phyloP scores from a whole-genome alignment of 2,797 vertebrate genomes.

The Eidolon dupreanum region DNA sequence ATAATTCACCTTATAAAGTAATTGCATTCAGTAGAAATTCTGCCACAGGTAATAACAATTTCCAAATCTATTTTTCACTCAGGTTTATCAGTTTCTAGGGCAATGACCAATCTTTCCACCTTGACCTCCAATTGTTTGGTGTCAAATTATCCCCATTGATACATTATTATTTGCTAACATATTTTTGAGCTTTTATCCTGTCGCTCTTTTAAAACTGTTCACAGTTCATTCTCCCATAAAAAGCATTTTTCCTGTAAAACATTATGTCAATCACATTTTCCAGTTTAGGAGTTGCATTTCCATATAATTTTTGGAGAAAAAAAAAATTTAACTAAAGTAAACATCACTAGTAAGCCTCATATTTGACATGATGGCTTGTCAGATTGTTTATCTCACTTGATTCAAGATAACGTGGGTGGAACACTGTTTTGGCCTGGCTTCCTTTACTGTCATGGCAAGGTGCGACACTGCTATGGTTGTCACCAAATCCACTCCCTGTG shows the following conservation, averaged over 20 bases:
- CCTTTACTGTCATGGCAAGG: too few relatives aligned
- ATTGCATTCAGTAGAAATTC: neutral
- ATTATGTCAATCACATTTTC: neutral
- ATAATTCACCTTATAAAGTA: neutral
- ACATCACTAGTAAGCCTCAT: neutral
- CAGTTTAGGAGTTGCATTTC: neutral
- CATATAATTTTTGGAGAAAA: neutral
- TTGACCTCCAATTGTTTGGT: neutral
- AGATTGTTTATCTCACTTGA: neutral
- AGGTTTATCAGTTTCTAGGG: neutral
- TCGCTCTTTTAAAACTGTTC: neutral
- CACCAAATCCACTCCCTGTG: neutral
- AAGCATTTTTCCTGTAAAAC: neutral
- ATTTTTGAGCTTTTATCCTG: neutral
- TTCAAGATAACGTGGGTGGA: accelerated
- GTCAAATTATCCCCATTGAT: neutral
- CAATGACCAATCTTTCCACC: neutral
- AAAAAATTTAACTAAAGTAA: neutral
- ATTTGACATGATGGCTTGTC: neutral
- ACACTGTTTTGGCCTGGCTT: neutral
- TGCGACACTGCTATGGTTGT: neutral
- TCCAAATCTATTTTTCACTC: neutral
- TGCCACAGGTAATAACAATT: neutral
- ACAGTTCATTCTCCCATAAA: neutral
- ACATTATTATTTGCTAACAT: neutral